phyloP scores from a whole-genome alignment of 2,797 vertebrate species.

The Sphenodon punctatus region DNA sequence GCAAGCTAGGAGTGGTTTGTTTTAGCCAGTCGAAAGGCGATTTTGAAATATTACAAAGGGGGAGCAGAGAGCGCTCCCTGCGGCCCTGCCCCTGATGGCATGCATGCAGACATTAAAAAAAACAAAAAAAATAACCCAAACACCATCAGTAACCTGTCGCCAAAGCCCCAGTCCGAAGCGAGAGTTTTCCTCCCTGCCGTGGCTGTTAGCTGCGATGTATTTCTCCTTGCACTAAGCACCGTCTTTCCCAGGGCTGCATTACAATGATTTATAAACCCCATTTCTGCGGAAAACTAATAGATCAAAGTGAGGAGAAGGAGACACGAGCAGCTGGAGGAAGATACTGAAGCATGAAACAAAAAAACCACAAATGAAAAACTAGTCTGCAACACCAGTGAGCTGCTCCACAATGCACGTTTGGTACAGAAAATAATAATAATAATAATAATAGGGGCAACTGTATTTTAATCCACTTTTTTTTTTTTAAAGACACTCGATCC shows the following conservation, averaged over 20 bases:
- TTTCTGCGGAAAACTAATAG: constrained; percentile 87
- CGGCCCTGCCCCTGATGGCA: constrained; percentile 72
- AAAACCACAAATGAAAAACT: constrained; percentile 90
- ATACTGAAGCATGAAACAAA: constrained; percentile 77
- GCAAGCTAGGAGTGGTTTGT: no score
- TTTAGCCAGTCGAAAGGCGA: not conserved
- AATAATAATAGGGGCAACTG: constrained; percentile 66
- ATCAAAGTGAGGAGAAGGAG: constrained; percentile 85
- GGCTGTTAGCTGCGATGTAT: constrained; percentile 80
- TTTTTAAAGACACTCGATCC: not conserved
- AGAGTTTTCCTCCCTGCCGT: constrained; percentile 78
- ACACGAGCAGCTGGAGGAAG: constrained; percentile 78
- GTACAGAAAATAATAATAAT: constrained; percentile 65
- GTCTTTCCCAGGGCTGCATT: constrained; percentile 90
- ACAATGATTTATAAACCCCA: constrained; percentile 93
- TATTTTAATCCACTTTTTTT: constrained; percentile 59
- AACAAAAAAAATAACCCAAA: constrained; percentile 77
- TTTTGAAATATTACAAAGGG: not conserved
- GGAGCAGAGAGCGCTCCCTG: constrained; percentile 62
- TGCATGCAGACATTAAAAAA: constrained; percentile 75
- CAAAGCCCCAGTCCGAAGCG: constrained; percentile 68
- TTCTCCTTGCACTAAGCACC: constrained; percentile 85
- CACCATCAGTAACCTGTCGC: constrained; percentile 94
- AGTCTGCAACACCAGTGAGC: constrained; percentile 77
- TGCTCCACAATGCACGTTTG: constrained; percentile 44